phyloP scores from a whole-genome alignment of 2,113 vertebrate species.

The Xenopus laevis region DNA sequence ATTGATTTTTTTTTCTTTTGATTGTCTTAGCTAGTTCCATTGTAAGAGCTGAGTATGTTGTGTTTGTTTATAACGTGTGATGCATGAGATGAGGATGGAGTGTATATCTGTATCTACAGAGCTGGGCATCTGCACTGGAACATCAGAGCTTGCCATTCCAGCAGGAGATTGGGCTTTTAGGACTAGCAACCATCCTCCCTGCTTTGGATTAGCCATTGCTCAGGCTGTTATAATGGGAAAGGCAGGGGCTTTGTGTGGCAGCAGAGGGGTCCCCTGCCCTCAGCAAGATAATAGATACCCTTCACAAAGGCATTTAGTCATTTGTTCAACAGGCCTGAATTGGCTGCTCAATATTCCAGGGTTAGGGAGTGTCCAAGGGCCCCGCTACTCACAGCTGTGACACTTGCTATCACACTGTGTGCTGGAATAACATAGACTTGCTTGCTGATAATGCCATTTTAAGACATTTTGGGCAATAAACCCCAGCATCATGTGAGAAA shows the following conservation, averaged over 20 bases:
- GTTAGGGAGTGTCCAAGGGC: too few species aligned
- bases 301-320: constrained; percentile 14
- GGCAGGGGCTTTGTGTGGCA: neutral
- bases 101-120: too few species aligned
- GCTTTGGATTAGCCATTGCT: neutral
- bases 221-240: neutral
- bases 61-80: too few species aligned
- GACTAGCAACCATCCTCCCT: neutral
- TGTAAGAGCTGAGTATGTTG: neutral
- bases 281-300: constrained; percentile 21
- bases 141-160: neutral
- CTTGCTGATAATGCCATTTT: too few species aligned
- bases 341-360: neutral
- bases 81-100: too few species aligned
- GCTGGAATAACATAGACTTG: too few species aligned
- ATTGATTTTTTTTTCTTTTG: neutral
- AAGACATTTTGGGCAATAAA: too few species aligned
- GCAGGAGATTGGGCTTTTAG: neutral
- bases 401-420: too few species aligned
- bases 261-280: neutral
- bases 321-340: constrained; percentile 16
- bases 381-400: too few species aligned
- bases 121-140: too few species aligned
- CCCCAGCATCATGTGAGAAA: too few species aligned
- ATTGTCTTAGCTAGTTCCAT: neutral